A percentile compares a stretch with the other conserved stretches of the same genome.
Conservation (phyloP, 2,797 vertebrate genomes). For the Amphiprion clarkii region DNA sequence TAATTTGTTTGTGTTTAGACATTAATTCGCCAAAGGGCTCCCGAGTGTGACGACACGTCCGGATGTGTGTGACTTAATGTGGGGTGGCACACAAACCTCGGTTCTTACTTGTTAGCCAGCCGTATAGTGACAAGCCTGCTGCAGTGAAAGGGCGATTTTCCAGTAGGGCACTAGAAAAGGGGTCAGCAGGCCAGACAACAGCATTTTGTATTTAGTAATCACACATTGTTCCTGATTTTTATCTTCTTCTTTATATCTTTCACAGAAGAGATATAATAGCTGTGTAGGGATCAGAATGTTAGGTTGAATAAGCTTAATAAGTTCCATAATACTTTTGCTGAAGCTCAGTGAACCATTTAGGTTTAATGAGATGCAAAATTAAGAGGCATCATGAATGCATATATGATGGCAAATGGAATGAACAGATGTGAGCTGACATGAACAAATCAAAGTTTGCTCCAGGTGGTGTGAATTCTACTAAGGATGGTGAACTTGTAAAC, state of each 20-base stretch:
- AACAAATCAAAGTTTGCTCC: no score
- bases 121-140: slow-evolving; percentile 62
- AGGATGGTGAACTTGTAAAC: no score
- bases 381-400: background rate
- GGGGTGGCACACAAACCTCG: slow-evolving; percentile 48
- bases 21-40: slow-evolving; percentile 32
- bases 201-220: slow-evolving; percentile 43
- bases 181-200: slow-evolving; percentile 40
- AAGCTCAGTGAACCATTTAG: background rate
- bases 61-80: slow-evolving; percentile 65
- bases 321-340: background rate
- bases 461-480: no score
- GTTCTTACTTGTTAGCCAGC: slow-evolving; percentile 52
- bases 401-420: background rate
- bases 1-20: slow-evolving; percentile 44
- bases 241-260: background rate
- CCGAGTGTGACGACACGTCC: slow-evolving; percentile 37
- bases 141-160: slow-evolving; percentile 54
- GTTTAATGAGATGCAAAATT: background rate
- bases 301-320: background rate
- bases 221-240: slow-evolving; percentile 2
- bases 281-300: background rate
- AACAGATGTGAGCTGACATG: background rate
- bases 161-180: slow-evolving; percentile 50
- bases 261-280: background rate